A percentile compares a stretch with the other conserved stretches of the same genome.
Evolutionary conservation across 2,888 invertebrate species (phyloP).

Genomic region (Nowickia ferox): DNA sequence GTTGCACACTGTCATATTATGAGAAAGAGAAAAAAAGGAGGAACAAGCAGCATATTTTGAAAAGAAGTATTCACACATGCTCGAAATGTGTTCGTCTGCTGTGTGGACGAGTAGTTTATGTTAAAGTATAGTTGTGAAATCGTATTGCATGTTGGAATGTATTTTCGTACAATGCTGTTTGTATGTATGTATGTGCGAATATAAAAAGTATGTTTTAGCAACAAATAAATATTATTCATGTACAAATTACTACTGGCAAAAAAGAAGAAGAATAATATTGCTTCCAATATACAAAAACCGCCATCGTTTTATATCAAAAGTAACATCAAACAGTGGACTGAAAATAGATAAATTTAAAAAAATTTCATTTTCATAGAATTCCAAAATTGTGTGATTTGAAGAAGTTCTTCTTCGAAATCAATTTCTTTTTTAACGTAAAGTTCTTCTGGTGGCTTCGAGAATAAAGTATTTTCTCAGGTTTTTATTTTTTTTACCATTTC

Average conservation of each 20-base stretch:
- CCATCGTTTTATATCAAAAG: constrained; percentile 6
- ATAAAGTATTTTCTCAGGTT: too few relatives aligned
- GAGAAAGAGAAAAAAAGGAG: not conserved
- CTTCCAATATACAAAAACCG: constrained; percentile 24
- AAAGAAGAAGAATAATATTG: constrained; percentile 26
- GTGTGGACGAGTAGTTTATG: constrained; percentile 15
- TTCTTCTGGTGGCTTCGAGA: too few relatives aligned
- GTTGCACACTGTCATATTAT: constrained; percentile 26
- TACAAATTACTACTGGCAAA: constrained; percentile 56
- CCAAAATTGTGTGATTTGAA: not conserved
- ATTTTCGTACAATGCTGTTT: constrained; percentile 9
- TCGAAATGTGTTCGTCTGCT: constrained; percentile 7
- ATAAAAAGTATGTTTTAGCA: constrained; percentile 50
- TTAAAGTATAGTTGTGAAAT: not conserved
- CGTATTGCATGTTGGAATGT: constrained; percentile 19
- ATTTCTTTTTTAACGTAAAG: too few relatives aligned
- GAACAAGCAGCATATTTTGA: constrained; percentile 55
- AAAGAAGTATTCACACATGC: constrained; percentile 62
- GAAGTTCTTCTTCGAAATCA: not conserved
- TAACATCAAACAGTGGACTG: constrained; percentile 1
- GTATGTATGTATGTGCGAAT: not conserved
- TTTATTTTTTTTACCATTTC: too few relatives aligned
- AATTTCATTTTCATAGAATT: not conserved
- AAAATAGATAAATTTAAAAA: not conserved
- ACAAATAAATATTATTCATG: constrained; percentile 65